Base-by-base conservation (phyloP, 1,140 invertebrate species). In the Heliconius himera region DNA sequence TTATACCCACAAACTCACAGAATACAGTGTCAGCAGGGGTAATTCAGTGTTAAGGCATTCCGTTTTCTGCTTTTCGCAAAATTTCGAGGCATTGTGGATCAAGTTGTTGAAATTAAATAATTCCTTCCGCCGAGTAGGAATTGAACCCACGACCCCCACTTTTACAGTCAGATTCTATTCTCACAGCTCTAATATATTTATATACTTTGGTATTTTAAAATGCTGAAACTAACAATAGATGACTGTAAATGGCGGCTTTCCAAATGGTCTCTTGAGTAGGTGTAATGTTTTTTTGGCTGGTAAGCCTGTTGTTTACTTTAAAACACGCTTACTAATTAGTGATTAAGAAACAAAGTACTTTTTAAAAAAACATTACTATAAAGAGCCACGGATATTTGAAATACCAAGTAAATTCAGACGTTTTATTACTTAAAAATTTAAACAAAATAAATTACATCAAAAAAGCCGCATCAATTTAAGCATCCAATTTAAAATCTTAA, bases 181-280 rank as follows among this genome's bases (percentile, higher is more conserved):
- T 46, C 4, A 46, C 4, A 18, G 51, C 8, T n/a, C 51, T n/a
- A 54, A 8, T 2, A 8, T 60, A 29, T 26, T 26, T 29, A 29
- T 66, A 26, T 66, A 66, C 9, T 20, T 77, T 51, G 26, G 22
- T 79, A 75, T 74, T 71, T 83, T 70, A 81, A 82, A 80, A 82
- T 78, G 79, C 74, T 75, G 76, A 85, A 66, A 83, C 75, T 82
- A 85, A 88, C 85, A 88, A 87, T 88, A 87, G 85, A 86, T 86
- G 78, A 85, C 85, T 87, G 77, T 82, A 76, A 87, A 80, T 87
- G 87, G 87, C 84, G 76, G 77, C 77, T 76, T 77, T 88, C 87
- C 84, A 88, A 88, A 87, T 81, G 73, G 78, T 82, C 80, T 82
- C 80, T 73, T 56, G 79, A 80, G 82, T 87, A 83, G 85, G 86